Base-by-base conservation (phyloP, 2,797 vertebrate species). In the Tolypeutes matacus region DNA sequence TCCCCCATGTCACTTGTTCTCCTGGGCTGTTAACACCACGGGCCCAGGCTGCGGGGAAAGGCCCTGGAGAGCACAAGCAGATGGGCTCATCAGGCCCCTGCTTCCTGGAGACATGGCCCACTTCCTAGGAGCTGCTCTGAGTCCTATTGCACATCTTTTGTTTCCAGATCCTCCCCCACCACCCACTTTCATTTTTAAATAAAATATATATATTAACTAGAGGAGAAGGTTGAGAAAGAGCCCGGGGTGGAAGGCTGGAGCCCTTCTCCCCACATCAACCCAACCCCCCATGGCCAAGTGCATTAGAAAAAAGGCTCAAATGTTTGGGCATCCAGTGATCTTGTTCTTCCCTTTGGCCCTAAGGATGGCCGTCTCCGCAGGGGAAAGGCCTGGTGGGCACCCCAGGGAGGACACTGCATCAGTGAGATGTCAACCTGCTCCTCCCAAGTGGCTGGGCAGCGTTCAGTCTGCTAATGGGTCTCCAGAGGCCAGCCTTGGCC, bases 71-170 rank as follows among this genome's bases (percentile, higher is more conserved):
- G 49, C 67, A 18, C 49, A 12, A 31, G 92, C 78, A 82, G 46
- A 76, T 60, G 88, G 86, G 49, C 78, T 53, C 8, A 1, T 78
- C 13, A 67, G 73, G 73, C 62, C 67, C 67, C 81, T 76, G 85
- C 36, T 95, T 76, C 80, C 90, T 75, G 56, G 78, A 73, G 92
- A 80, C 85, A 23, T 21, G 91, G 95, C 91, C 97, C 46, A 91
- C 88, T 94, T 91, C 69, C 75, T 93, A 87, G 95, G 14, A 46
- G 90, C 93, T 89, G 65, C 94, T 93, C 75, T 20, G 75, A 94
- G 96, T 88, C 93, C 92, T 97, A 97, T 97, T 97, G 97, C 97
- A 97, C 96, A 89, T 95, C 56, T 81, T 94, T 51, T 88, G 23
- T 94, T 94, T 91, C 86, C 73, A 86, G 75, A 80, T 96, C 80